Conservation (phyloP, 1,140 invertebrate species). For the Pinna nobilis region DNA sequence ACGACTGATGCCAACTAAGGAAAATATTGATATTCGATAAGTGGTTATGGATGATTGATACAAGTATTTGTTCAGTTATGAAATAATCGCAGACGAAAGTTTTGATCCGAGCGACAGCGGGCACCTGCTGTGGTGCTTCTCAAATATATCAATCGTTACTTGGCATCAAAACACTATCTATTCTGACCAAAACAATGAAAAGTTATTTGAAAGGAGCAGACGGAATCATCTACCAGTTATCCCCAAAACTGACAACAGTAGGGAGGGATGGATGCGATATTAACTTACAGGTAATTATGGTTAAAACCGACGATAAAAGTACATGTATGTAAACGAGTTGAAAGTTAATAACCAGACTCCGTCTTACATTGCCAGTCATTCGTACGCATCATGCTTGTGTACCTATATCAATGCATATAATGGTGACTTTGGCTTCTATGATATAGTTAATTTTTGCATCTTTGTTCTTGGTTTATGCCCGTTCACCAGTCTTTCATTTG, state of each 20-base stretch:
- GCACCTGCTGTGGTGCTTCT: not conserved
- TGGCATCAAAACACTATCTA: too few relatives aligned
- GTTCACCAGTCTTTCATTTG: too few relatives aligned
- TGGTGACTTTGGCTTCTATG: too few relatives aligned
- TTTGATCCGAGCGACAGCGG: not conserved
- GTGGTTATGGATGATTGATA: not conserved
- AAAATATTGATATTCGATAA: not conserved
- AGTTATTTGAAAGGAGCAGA: constrained; percentile 70
- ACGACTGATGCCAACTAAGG: not conserved
- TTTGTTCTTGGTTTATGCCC: too few relatives aligned
- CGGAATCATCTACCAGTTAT: constrained; percentile 59
- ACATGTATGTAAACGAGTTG: not conserved
- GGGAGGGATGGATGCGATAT: constrained; percentile 74
- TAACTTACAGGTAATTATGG: constrained; percentile 66
- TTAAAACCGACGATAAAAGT: not conserved
- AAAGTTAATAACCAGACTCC: not conserved
- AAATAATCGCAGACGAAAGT: not conserved
- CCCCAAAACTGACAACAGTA: constrained; percentile 72
- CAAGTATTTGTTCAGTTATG: not conserved
- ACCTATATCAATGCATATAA: too few relatives aligned
- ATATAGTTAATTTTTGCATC: too few relatives aligned
- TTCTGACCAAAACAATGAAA: constrained; percentile 60
- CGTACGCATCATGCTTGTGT: too few relatives aligned
- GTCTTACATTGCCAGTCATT: not conserved
- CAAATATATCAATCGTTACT: too few relatives aligned